These are phyloP conservation scores for Micromussa lordhowensis DNA, from an alignment of 92 coral and sea anemone genomes.

Conservation along the genomic window DNA sequence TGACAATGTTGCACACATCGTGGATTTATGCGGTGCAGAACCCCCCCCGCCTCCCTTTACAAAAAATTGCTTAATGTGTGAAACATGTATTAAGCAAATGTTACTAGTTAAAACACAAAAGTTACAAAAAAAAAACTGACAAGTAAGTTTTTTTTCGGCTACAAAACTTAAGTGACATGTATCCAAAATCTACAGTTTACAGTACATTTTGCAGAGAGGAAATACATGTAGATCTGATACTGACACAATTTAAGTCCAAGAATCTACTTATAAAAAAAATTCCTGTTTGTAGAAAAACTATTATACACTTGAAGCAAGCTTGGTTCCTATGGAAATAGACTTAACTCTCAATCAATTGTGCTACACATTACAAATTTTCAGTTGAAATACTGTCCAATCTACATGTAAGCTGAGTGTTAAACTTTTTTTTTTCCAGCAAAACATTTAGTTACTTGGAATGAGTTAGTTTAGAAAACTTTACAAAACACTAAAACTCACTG, in stretches of 20 bases:
- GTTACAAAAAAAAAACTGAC: not conserved
- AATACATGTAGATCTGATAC: not conserved
- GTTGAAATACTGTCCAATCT: not conserved
- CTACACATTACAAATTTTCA: not conserved
- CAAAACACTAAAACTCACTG: not conserved
- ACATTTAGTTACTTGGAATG: not conserved
- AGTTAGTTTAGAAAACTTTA: not conserved
- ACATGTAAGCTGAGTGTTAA: not conserved
- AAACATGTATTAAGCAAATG: too few relatives aligned
- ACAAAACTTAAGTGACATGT: not conserved
- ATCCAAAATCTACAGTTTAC: not conserved
- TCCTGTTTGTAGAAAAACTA: not conserved
- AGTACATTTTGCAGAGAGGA: not conserved
- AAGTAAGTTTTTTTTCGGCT: not conserved
- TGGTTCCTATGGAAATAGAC: conserved; percentile 1
- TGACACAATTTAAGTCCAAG: not conserved
- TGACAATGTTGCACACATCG: not conserved
- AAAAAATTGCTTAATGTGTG: too few relatives aligned
- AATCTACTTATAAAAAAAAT: not conserved
- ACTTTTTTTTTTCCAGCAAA: not conserved
- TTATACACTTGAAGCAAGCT: not conserved
- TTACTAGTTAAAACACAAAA: not conserved
- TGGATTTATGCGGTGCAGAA: too few relatives aligned
- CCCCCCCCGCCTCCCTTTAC: not conserved
- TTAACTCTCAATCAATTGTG: not conserved